Conservation (phyloP, 2,888 invertebrate genomes). For the Dicyrtoma fusca region DNA sequence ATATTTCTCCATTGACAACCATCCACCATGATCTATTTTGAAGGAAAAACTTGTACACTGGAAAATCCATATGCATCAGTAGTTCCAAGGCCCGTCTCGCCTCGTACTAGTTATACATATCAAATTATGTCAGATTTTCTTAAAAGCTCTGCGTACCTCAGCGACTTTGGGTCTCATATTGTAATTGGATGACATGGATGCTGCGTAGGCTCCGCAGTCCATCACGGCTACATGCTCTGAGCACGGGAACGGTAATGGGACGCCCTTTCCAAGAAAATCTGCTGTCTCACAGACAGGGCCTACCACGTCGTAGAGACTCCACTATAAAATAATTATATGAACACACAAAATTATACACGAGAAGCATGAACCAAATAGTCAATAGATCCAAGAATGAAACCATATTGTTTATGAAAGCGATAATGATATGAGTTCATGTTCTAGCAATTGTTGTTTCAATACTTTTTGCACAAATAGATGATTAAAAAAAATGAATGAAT, state of each 20-base stretch:
- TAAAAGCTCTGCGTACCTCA: slow-evolving; percentile 57
- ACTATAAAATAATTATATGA: slow-evolving; percentile 39
- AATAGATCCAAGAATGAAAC: too few relatives aligned
- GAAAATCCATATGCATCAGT: too few relatives aligned
- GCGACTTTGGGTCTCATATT: slow-evolving; percentile 59
- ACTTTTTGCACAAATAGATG: too few relatives aligned
- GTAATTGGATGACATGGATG: slow-evolving; percentile 60
- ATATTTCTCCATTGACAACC: slow-evolving; percentile 44
- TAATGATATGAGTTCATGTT: not conserved
- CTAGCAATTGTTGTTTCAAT: too few relatives aligned
- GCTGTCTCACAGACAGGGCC: slow-evolving; percentile 61
- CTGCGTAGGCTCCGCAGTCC: slow-evolving; percentile 58
- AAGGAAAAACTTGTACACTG: too few relatives aligned
- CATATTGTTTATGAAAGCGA: too few relatives aligned
- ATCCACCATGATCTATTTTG: slow-evolving; percentile 45
- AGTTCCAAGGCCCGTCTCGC: too few relatives aligned
- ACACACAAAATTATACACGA: too few relatives aligned
- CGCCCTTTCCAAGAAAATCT: slow-evolving; percentile 60
- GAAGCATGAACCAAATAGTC: too few relatives aligned
- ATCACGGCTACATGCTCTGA: slow-evolving; percentile 58
- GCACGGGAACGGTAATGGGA: slow-evolving; percentile 57
- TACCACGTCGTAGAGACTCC: slow-evolving; percentile 58
- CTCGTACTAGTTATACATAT: not conserved
- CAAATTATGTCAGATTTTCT: not conserved
- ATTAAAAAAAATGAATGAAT: too few relatives aligned